A percentile compares a stretch with the other conserved stretches of the same genome.
phyloP scores from a whole-genome alignment of 64 coral and sea anemone genomes.

The Pocillopora damicornis region DNA sequence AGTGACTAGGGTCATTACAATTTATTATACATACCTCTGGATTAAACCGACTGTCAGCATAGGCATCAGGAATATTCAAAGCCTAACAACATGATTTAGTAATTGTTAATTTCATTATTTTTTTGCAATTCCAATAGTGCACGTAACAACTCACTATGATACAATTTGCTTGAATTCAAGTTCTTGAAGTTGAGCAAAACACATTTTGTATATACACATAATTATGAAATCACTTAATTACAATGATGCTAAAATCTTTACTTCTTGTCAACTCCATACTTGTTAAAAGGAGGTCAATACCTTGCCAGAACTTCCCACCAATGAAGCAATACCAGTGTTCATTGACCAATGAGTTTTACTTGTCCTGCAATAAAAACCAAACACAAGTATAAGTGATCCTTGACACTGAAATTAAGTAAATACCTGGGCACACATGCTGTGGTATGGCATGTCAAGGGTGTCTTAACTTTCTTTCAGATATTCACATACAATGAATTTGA shows the following conservation, averaged over 20 bases:
- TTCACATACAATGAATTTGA: too few relatives aligned
- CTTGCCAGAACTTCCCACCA: constrained; percentile 72
- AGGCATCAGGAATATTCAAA: constrained; percentile 88
- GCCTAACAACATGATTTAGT: constrained; percentile 40
- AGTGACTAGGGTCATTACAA: not conserved
- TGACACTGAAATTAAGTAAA: too few relatives aligned
- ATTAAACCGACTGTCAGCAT: constrained; percentile 82
- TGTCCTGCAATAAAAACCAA: constrained; percentile 26
- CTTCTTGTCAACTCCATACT: too few relatives aligned
- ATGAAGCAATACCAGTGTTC: constrained; percentile 72
- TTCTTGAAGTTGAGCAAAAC: too few relatives aligned
- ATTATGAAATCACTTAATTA: too few relatives aligned
- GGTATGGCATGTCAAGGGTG: too few relatives aligned
- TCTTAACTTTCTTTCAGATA: too few relatives aligned
- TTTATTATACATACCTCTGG: constrained; percentile 62
- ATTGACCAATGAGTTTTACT: constrained; percentile 86
- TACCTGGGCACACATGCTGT: too few relatives aligned
- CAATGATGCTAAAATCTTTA: too few relatives aligned
- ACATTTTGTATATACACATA: too few relatives aligned
- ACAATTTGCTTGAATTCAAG: too few relatives aligned
- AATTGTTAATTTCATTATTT: not conserved
- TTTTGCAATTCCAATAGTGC: not conserved
- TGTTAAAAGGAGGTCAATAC: not conserved
- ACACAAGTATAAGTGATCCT: not conserved
- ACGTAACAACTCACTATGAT: not conserved